phyloP scores from a whole-genome alignment of 2,797 vertebrate genomes.

The Linurgus olivaceus region DNA sequence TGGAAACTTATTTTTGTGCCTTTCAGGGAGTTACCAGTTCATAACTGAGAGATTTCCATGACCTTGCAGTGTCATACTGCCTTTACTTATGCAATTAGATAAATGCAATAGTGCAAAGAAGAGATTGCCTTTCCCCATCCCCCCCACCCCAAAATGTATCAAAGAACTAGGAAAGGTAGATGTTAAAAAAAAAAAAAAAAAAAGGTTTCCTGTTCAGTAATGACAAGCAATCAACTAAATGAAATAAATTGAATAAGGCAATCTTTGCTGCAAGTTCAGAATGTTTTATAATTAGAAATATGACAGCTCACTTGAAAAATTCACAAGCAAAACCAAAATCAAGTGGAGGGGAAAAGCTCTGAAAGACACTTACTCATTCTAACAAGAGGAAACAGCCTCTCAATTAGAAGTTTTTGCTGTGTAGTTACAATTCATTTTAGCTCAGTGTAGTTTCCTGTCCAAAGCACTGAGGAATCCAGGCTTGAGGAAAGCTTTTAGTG shows the following conservation, averaged over 20 bases:
- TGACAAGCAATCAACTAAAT: neutral
- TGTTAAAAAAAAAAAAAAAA: neutral
- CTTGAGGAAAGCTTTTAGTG: neutral
- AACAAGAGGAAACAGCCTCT: neutral
- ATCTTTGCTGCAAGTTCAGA: neutral
- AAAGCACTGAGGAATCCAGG: neutral
- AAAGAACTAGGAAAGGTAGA: neutral
- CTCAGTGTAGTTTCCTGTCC: neutral
- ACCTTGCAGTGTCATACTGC: neutral
- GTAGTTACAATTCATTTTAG: neutral
- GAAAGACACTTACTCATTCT: neutral
- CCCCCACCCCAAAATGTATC: accelerated
- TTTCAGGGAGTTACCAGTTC: neutral
- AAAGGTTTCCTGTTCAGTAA: neutral
- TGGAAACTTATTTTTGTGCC: neutral
- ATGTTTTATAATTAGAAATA: slow-evolving; percentile 41
- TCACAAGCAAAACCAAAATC: neutral
- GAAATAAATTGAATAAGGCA: neutral
- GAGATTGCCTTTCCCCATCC: neutral
- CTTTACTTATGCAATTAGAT: neutral
- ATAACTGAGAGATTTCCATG: neutral
- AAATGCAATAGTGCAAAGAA: neutral
- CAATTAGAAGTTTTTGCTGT: slow-evolving; percentile 2
- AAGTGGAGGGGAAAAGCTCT: neutral
- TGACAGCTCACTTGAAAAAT: slow-evolving; percentile 34